Evolutionary conservation across 2,888 invertebrate genomes (phyloP), one percentile per base, ranked within the genome.

Genomic region (Mesorhabditis sp.): DNA sequence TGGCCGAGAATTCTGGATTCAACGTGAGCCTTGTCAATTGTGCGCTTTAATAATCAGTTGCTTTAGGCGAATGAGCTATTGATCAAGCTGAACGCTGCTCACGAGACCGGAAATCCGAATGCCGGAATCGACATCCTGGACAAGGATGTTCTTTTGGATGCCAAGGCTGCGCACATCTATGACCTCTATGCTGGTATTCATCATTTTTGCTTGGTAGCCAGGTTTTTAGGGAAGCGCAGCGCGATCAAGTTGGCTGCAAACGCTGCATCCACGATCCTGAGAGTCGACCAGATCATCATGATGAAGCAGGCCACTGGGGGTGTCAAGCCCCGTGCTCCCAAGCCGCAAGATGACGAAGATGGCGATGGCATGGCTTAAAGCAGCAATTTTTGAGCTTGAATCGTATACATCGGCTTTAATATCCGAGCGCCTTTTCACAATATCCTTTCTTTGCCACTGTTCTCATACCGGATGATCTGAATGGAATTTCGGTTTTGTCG

Each of bases 1-100:
- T 99, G 70, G 93, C 96, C 3, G 95, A 97, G 78, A 98, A 97
- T 87, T 92, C 93, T 65, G 98, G 98, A 43, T 90, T 92, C 45
- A 92, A 92, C 87, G 88, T 88, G 74, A 69, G 65, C 64, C 13
- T 65, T 43, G 41, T 10, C 42, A 42, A 6, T 28, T 45, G 7
- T 68, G 45, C 41, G 42, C 28, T 2, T 28, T 28, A 28, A 28
- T 28, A 28, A 10, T 45, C 6, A 58, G 28, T 44, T 41, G 15
- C 75, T 79, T 10, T 67, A 86, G 85, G 91, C 92, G 10, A 93
- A 92, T 41, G 92, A 93, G 83, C 90, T 93, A 28, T 87, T 98
- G 62, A 92, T 93, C 66, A 92, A 93, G 86, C 89, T 99, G 69
- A 92, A 95, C 86, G 92, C 94, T 73, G 92, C 93, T n/a, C 97